Base-by-base conservation (phyloP, 2,888 invertebrate genomes). In the Nomada flava region DNA sequence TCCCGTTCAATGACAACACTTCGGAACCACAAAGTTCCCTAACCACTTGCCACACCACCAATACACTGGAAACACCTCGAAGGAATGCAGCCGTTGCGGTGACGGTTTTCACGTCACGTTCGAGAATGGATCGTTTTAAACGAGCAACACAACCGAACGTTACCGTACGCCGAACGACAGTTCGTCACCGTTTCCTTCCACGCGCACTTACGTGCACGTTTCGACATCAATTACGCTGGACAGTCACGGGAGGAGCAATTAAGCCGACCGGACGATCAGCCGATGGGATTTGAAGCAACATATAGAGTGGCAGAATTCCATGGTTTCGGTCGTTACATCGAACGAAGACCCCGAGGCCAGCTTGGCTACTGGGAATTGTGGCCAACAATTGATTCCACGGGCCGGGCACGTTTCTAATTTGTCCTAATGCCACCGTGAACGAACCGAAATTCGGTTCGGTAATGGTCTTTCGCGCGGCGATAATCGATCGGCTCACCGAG, bases 311-410 rank as follows among this genome's bases (percentile, higher is more conserved):
- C 44, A 57, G 77, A 69, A 82, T 76, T 59, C 74, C 75, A 77
- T 57, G 68, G 74, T 64, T 83, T 75, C 79, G 68, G 62, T 59
- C 82, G 68, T 76, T 82, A 73, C 78, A 74, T 64, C 70, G 36
- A 53, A 77, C 79, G 60, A 70, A 68, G 68, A 52, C 53, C 62
- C 53, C 2, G 36, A 29, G 36, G 36, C 76, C 65, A 62, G 59
- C 36, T 60, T 69, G 79, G 57, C 82, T 73, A 68, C 70, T 68
- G 80, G 83, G 83, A 86, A 86, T 86, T 82, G 85, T 64, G 86
- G 80, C 69, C 77, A 82, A 86, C 83, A 83, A 88, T 88, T 88
- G 83, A 88, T 88, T 88, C 76, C 57, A 64, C 63, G 69, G 64
- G 62, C 15, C 65, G 65, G 59, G 69, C 78, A 77, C 72, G 72